Percentiles rank a stretch among this genome's conserved stretches.
Evolutionary conservation across 2,113 vertebrate genomes (phyloP).

Genomic region (Serinus canaria): DNA sequence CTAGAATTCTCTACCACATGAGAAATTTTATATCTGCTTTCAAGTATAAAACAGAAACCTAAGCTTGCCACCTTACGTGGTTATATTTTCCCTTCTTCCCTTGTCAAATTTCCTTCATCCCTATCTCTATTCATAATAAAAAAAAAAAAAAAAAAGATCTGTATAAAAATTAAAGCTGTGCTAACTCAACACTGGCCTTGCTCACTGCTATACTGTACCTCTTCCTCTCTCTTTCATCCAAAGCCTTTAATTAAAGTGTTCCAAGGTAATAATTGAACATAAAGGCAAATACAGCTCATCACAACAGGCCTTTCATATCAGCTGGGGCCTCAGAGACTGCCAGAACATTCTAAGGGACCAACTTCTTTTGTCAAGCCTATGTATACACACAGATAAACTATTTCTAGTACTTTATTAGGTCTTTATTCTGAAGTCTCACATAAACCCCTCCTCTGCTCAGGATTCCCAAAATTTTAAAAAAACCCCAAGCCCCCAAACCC

Average conservation of each 20-base stretch:
- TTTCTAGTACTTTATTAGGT: not conserved
- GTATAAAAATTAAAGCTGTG: not conserved
- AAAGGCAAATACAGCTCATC: not conserved
- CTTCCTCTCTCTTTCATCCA: not conserved
- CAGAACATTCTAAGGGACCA: not conserved
- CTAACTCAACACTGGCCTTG: not conserved
- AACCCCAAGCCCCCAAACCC: not conserved
- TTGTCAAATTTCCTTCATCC: not conserved
- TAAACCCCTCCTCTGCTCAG: not conserved
- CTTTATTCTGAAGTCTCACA: not conserved
- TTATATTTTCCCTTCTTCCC: not conserved
- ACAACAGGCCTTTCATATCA: not conserved
- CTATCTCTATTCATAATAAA: not conserved
- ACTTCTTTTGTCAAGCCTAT: not conserved
- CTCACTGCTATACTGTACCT: not conserved
- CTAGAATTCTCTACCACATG: not conserved
- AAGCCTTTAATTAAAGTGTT: not conserved
- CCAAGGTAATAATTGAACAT: not conserved
- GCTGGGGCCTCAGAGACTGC: not conserved
- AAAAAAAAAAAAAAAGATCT: not conserved
- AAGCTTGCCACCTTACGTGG: not conserved
- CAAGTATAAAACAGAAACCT: not conserved
- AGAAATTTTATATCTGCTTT: not conserved
- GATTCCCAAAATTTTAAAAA: not conserved
- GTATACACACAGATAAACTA: not conserved